phyloP scores from a whole-genome alignment of 2,797 vertebrate genomes.

The Rhincodon typus region DNA sequence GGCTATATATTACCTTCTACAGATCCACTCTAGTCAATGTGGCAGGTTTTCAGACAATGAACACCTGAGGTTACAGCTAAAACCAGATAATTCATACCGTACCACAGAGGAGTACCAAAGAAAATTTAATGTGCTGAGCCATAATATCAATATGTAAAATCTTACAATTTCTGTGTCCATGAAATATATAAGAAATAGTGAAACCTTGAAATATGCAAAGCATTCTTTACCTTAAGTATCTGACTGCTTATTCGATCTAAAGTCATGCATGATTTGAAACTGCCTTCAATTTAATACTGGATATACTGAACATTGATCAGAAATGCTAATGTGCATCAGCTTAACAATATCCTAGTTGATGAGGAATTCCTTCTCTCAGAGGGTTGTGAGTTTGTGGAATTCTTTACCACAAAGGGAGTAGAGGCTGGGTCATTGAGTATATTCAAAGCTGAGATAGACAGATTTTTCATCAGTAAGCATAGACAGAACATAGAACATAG shows the following conservation, averaged over 20 bases:
- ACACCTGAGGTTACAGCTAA: neutral
- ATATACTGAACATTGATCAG: neutral
- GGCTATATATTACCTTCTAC: neutral
- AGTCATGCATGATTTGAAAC: neutral
- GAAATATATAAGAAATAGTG: neutral
- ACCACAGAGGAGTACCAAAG: neutral
- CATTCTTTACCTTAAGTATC: neutral
- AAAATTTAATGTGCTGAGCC: neutral
- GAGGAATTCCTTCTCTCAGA: no score
- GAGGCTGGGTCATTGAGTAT: no score
- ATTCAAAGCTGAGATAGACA: no score
- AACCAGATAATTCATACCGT: neutral
- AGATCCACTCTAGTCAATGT: neutral
- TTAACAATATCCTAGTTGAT: no score
- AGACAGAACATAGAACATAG: no score
- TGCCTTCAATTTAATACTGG: neutral
- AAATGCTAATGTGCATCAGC: neutral
- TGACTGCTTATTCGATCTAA: neutral
- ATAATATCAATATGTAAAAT: neutral
- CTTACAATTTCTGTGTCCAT: neutral
- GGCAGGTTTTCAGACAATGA: neutral
- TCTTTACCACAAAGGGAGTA: no score
- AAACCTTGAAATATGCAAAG: neutral
- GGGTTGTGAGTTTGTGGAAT: no score
- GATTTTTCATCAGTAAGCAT: no score